Evolutionary conservation across 1,140 invertebrate genomes (phyloP).

Genomic region (Hycleus cichorii): DNA sequence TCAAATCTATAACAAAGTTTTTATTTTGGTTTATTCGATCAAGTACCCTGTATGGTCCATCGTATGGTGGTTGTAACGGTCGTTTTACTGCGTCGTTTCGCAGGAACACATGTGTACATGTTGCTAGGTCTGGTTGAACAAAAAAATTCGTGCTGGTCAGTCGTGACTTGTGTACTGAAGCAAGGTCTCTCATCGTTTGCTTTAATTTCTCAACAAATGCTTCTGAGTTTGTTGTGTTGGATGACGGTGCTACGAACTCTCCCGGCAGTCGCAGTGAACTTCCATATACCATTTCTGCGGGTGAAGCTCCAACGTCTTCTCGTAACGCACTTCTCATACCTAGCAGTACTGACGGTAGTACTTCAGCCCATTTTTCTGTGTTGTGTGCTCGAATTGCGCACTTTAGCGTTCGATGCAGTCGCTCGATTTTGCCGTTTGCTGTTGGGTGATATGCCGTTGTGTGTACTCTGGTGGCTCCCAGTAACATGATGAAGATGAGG

Average conservation of each 20-base stretch:
- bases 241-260: constrained; percentile 31
- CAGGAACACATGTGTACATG: constrained; percentile 35
- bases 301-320: constrained; percentile 11
- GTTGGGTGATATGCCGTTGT: background rate
- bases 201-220: background rate
- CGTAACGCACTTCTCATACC: constrained; percentile 29
- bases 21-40: too few relatives aligned
- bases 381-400: constrained; percentile 37
- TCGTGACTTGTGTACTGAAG: background rate
- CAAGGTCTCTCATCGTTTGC: too few relatives aligned
- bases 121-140: constrained; percentile 25
- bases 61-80: too few relatives aligned
- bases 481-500: too few relatives aligned
- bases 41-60: too few relatives aligned
- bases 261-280: constrained; percentile 33
- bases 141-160: constrained; percentile 14
- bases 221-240: background rate
- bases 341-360: constrained; percentile 31
- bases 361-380: constrained; percentile 9
- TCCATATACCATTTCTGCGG: constrained; percentile 34
- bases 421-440: background rate
- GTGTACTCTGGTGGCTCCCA: background rate
- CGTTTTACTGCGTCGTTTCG: constrained; percentile 31
- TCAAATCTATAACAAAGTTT: too few relatives aligned
- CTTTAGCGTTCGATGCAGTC: constrained; percentile 37